Evolutionary conservation across 2,113 vertebrate species (phyloP).

Genomic region (Nesoenas mayeri): DNA sequence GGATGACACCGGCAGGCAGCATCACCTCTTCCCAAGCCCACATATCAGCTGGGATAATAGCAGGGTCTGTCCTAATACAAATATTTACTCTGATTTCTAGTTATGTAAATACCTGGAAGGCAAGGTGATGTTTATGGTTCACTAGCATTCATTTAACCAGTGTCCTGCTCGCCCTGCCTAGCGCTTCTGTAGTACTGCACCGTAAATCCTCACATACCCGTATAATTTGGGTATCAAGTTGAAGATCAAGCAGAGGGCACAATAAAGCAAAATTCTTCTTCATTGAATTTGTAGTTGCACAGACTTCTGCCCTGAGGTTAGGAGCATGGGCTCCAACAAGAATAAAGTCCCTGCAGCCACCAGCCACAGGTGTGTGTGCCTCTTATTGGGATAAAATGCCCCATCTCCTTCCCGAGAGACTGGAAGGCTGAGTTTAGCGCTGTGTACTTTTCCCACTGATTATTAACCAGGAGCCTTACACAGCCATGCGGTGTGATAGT

Average conservation of each 20-base stretch:
- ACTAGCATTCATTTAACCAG: background rate
- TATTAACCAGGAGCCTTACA: background rate
- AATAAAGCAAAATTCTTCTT: background rate
- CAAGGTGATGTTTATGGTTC: background rate
- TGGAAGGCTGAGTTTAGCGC: background rate
- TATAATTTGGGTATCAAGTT: background rate
- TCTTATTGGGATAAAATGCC: background rate
- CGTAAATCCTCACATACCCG: background rate
- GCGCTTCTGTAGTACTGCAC: background rate
- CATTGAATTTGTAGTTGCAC: background rate
- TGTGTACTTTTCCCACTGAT: background rate
- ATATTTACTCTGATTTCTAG: constrained; percentile 42
- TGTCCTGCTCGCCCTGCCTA: background rate
- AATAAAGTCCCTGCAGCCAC: background rate
- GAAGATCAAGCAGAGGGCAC: background rate
- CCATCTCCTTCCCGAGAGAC: background rate
- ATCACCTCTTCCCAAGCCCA: background rate
- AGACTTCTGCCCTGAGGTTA: background rate
- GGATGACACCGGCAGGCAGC: background rate
- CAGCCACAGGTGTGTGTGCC: background rate
- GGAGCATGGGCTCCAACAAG: background rate
- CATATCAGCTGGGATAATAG: background rate
- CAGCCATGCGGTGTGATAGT: background rate
- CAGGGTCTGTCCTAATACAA: background rate
- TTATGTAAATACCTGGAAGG: constrained; percentile 9